phyloP scores from a whole-genome alignment of 2,888 invertebrate genomes.

The Hirtodrosophila duncani region DNA sequence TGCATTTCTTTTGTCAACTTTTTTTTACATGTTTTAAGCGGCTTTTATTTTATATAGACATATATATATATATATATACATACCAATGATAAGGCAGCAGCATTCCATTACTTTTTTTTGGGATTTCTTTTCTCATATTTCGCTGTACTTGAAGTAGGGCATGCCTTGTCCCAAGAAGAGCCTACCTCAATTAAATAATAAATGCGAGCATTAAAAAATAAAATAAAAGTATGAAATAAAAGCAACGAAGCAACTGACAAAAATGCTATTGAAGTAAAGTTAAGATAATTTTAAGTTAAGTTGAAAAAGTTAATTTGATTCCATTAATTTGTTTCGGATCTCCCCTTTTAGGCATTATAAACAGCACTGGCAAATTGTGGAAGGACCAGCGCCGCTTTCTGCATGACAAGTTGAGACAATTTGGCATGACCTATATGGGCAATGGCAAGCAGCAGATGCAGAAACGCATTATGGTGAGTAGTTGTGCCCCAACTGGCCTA shows the following conservation, averaged over 20 bases:
- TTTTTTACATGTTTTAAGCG: conserved; percentile 8
- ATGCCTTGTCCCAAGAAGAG: conserved; percentile 30
- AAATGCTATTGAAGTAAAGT: too few species aligned
- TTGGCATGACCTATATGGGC: conserved; percentile 93
- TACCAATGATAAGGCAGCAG: conserved; percentile 23
- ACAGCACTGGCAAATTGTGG: conserved; percentile 93
- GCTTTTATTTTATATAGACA: conserved; percentile 15
- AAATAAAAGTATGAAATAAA: conserved; percentile 4
- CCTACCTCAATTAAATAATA: conserved; percentile 69
- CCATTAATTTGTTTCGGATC: too few species aligned
- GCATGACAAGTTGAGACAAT: conserved; percentile 89
- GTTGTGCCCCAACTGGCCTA: neutral
- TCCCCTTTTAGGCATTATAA: conserved; percentile 96
- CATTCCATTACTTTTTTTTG: conserved; percentile 16
- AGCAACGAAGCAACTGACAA: neutral
- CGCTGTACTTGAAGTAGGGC: conserved; percentile 43
- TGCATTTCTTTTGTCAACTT: conserved; percentile 11
- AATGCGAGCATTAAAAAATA: conserved; percentile 17
- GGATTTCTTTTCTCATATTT: conserved; percentile 36
- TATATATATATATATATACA: too few species aligned
- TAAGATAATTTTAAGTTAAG: too few species aligned
- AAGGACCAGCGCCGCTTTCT: conserved; percentile 92
- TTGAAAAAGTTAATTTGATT: neutral
- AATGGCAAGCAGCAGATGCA: conserved; percentile 90
- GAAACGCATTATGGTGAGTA: conserved; percentile 87